Conservation (phyloP, 2,113 vertebrate species). For the Stigmatopora argus region DNA sequence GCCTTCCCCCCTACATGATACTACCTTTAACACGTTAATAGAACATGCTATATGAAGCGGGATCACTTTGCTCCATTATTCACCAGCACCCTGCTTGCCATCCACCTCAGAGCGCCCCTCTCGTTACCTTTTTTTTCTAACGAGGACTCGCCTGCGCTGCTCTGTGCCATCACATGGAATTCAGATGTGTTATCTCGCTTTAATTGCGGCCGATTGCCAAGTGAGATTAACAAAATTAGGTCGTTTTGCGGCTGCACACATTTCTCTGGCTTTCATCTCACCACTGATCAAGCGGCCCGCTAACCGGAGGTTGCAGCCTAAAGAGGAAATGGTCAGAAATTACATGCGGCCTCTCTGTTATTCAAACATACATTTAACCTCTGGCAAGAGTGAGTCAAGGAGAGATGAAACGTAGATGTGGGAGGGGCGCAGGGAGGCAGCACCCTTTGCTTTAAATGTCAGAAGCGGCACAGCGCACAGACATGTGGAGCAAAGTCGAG, state of each 20-base stretch:
- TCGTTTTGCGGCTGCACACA: constrained; percentile 60
- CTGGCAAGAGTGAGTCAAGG: constrained; percentile 63
- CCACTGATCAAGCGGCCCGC: constrained; percentile 61
- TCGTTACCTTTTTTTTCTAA: constrained; percentile 40
- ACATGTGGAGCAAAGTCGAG: constrained; percentile 51
- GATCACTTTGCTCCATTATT: constrained; percentile 50
- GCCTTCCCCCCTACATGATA: constrained; percentile 23
- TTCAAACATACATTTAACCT: constrained; percentile 64
- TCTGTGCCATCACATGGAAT: constrained; percentile 44
- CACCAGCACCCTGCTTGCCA: constrained; percentile 42
- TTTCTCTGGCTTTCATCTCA: constrained; percentile 61
- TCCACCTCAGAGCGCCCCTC: constrained; percentile 40
- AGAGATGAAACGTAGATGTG: constrained; percentile 29
- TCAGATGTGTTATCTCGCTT: constrained; percentile 58
- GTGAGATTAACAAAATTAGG: constrained; percentile 63
- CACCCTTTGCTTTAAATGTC: constrained; percentile 54
- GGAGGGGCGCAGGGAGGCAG: background rate
- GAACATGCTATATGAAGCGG: constrained; percentile 64
- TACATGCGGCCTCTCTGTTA: constrained; percentile 44
- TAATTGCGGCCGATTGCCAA: constrained; percentile 66
- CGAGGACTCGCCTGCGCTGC: constrained; percentile 43
- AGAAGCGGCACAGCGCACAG: constrained; percentile 56
- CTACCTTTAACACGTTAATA: constrained; percentile 54
- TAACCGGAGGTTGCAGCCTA: constrained; percentile 52
- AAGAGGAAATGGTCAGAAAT: constrained; percentile 60